These are phyloP conservation scores for Chrysomela aeneicollis DNA, from an alignment of 2,888 invertebrate species.

Conservation along the genomic window DNA sequence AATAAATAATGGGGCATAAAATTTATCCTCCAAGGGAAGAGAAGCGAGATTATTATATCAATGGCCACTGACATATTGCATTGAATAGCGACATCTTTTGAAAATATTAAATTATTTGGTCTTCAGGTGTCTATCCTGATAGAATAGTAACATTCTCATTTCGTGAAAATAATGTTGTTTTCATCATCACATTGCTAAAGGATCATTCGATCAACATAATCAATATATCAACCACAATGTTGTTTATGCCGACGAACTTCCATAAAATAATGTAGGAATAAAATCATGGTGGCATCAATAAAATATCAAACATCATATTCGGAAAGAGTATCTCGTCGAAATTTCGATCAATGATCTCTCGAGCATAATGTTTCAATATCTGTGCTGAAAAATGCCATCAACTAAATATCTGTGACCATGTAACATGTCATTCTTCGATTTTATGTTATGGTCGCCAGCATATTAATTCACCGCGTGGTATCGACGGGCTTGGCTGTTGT, in stretches of 20 bases:
- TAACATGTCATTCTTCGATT: slow-evolving; percentile 29
- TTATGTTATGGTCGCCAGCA: slow-evolving; percentile 26
- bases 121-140: too few relatives aligned
- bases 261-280: background rate
- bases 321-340: background rate
- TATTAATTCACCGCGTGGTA: slow-evolving; percentile 31
- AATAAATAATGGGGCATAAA: too few relatives aligned
- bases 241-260: too few relatives aligned
- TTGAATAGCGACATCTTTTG: too few relatives aligned
- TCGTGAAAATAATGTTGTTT: too few relatives aligned
- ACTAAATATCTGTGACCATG: slow-evolving; percentile 28
- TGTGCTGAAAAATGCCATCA: slow-evolving; percentile 27
- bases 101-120: too few relatives aligned
- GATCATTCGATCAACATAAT: background rate
- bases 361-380: slow-evolving; percentile 20
- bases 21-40: too few relatives aligned
- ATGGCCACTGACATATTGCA: too few relatives aligned
- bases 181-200: too few relatives aligned
- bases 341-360: background rate
- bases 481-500: slow-evolving; percentile 26
- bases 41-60: too few relatives aligned
- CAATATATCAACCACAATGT: background rate
- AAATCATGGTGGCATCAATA: background rate
- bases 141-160: too few relatives aligned
- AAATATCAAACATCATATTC: background rate